phyloP scores from a whole-genome alignment of 2,113 vertebrate genomes.

The Hemicordylus capensis region DNA sequence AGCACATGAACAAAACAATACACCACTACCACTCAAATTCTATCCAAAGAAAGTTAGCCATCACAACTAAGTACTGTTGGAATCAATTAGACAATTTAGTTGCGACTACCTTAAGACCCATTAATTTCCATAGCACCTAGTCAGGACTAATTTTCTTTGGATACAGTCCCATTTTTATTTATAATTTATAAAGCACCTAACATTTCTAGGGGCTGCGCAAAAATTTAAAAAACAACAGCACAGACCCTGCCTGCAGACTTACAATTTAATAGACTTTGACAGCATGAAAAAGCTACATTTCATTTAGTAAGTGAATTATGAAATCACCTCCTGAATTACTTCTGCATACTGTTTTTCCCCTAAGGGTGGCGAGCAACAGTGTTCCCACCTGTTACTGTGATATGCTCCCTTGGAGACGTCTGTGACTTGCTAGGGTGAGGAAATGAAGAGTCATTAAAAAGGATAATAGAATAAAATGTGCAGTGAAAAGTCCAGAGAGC shows the following conservation, averaged over 20 bases:
- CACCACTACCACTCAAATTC: too few species aligned
- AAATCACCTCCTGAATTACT: constrained; percentile 21
- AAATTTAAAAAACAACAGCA: too few species aligned
- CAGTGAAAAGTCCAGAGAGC: constrained; percentile 63
- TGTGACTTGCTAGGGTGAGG: constrained; percentile 45
- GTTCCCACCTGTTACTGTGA: constrained; percentile 44
- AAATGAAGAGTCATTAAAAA: constrained; percentile 70
- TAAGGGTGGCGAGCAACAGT: constrained; percentile 2
- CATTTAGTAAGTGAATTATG: background rate
- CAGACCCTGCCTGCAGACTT: too few species aligned
- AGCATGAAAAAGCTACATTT: background rate
- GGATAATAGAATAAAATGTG: constrained; percentile 65
- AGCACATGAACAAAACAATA: background rate
- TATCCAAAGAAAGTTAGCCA: too few species aligned
- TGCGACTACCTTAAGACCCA: too few species aligned
- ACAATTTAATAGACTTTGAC: background rate
- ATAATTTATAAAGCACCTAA: too few species aligned
- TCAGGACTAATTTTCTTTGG: too few species aligned
- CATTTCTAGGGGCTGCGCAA: too few species aligned
- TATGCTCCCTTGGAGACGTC: constrained; percentile 28
- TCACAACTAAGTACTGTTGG: too few species aligned
- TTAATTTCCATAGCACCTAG: background rate
- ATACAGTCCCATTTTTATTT: too few species aligned
- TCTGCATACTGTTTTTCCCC: fast-evolving
- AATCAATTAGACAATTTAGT: too few species aligned